These are phyloP conservation scores for Catostylus mosaicus DNA, from an alignment of 30 jellyfish, hydroid and myxozoan genomes.

Conservation along the genomic window DNA sequence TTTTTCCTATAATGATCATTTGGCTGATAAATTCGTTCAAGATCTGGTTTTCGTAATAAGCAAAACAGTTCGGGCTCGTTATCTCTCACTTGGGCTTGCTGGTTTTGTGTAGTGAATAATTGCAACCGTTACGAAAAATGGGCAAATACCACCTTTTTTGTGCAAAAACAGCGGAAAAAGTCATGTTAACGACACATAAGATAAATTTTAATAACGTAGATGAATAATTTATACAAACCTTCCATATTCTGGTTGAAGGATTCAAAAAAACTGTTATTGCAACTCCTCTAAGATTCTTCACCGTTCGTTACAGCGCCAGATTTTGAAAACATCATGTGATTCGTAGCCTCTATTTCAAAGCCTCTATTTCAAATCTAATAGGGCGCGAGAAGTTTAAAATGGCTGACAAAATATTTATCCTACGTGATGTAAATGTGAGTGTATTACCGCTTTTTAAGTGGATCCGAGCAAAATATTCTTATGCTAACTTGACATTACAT, in stretches of 20 bases:
- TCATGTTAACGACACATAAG: no score
- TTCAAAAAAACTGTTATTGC: not conserved
- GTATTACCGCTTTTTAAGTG: no score
- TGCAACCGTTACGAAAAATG: not conserved
- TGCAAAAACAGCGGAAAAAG: not conserved
- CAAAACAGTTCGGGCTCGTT: no score
- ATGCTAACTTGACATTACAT: no score
- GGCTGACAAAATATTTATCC: not conserved
- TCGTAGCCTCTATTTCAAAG: not conserved
- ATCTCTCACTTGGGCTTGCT: no score
- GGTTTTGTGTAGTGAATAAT: not conserved
- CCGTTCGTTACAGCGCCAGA: conserved; percentile 31
- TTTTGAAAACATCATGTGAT: conserved; percentile 14
- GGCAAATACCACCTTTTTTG: not conserved
- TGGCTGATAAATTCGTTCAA: no score
- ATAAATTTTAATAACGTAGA: no score
- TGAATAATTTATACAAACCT: conserved; percentile 9
- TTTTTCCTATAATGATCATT: no score
- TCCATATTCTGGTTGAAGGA: not conserved
- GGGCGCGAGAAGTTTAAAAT: conserved; percentile 6
- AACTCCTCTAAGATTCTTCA: not conserved
- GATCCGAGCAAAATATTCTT: no score
- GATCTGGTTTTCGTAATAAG: no score
- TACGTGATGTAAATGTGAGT: no score
- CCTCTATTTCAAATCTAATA: not conserved